phyloP scores from a whole-genome alignment of 2,888 invertebrate genomes.

The Pharmacophagus antenor region DNA sequence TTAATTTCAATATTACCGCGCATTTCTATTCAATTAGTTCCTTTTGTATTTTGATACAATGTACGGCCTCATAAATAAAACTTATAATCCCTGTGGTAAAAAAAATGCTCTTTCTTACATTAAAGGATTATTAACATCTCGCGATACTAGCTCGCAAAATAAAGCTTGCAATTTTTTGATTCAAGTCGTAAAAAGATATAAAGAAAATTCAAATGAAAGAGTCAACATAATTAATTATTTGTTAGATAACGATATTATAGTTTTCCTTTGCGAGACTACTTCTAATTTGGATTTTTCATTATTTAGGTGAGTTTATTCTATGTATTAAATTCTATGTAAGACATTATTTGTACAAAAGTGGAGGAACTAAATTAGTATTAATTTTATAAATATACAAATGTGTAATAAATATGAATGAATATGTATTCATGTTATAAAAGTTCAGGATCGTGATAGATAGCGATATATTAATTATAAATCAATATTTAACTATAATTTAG shows the following conservation, averaged over 20 bases:
- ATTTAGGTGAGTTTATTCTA: constrained; percentile 57
- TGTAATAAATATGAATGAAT: too few relatives aligned
- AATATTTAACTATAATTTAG: too few relatives aligned
- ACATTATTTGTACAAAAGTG: too few relatives aligned
- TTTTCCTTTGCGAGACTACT: constrained; percentile 71
- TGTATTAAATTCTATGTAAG: too few relatives aligned
- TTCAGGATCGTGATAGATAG: too few relatives aligned
- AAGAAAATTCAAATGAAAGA: constrained; percentile 53
- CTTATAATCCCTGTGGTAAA: constrained; percentile 64
- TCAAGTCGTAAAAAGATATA: constrained; percentile 61
- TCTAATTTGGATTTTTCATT: constrained; percentile 67
- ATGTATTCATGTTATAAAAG: too few relatives aligned
- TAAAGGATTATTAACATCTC: constrained; percentile 64
- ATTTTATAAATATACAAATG: too few relatives aligned
- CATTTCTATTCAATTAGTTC: background rate
- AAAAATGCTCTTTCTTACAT: constrained; percentile 69
- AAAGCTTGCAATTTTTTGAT: constrained; percentile 68
- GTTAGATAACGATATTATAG: constrained; percentile 66
- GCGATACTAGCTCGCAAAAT: constrained; percentile 62
- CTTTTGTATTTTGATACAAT: constrained; percentile 38
- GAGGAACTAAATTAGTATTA: too few relatives aligned
- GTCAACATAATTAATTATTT: constrained; percentile 59
- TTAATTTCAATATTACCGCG: constrained; percentile 24
- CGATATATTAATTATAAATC: too few relatives aligned
- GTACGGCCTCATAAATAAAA: constrained; percentile 60